These are phyloP conservation scores for Malacosoma neustria DNA, from an alignment of 2,888 invertebrate genomes.

Conservation along the genomic window DNA sequence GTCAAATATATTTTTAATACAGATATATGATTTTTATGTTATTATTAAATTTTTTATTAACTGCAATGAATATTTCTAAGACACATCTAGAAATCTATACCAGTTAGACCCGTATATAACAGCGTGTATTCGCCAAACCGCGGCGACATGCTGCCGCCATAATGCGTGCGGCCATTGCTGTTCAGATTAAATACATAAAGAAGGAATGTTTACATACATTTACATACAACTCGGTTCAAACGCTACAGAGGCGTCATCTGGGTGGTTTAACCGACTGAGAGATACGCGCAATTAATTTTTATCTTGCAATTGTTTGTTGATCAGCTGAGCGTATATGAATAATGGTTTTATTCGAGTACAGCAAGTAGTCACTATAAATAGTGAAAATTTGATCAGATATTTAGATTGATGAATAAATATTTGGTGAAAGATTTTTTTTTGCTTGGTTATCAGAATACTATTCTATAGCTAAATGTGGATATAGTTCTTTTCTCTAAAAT, in stretches of 20 bases:
- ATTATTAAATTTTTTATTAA: too few relatives aligned
- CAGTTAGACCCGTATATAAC: conserved; percentile 23
- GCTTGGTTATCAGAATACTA: too few relatives aligned
- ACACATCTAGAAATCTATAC: conserved; percentile 11
- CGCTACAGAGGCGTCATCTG: conserved; percentile 22
- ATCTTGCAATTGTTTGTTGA: conserved; percentile 10
- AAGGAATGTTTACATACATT: conserved; percentile 48
- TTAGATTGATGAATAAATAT: too few relatives aligned
- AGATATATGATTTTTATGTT: too few relatives aligned
- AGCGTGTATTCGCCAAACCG: conserved; percentile 58
- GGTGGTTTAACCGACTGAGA: conserved; percentile 10
- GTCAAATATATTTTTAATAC: too few relatives aligned
- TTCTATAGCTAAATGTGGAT: too few relatives aligned
- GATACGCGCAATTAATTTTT: neutral
- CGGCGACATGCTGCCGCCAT: conserved; percentile 63
- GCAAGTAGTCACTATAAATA: neutral
- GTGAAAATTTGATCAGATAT: too few relatives aligned
- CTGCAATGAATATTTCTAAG: too few relatives aligned
- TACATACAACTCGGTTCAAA: conserved; percentile 20
- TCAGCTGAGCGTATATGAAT: conserved; percentile 5
- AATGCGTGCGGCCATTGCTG: conserved; percentile 54
- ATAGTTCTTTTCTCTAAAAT: too few relatives aligned
- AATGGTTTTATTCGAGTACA: neutral
- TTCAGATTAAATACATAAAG: conserved; percentile 70
- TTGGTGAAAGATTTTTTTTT: too few relatives aligned